These are phyloP conservation scores for Cylloceria caligata DNA, from an alignment of 2,888 invertebrate species.

Conservation along the genomic window DNA sequence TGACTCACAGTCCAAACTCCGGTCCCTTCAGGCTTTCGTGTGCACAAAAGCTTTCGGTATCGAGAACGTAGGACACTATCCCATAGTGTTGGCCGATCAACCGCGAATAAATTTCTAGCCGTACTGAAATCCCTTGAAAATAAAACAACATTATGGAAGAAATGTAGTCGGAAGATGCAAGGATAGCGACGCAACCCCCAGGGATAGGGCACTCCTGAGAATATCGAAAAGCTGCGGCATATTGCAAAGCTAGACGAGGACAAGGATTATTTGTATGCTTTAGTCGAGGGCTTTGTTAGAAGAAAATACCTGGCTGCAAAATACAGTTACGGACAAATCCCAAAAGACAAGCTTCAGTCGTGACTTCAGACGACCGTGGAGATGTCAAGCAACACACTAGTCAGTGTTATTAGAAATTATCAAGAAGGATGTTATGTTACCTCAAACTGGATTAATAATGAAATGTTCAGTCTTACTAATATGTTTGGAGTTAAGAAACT, in stretches of 20 bases:
- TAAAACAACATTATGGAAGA: conserved; percentile 12
- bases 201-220: not conserved
- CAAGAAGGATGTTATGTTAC: not conserved
- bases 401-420: not conserved
- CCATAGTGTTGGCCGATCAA: conserved; percentile 35
- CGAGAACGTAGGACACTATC: conserved; percentile 10
- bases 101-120: conserved; percentile 52
- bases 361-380: not conserved
- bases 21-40: conserved; percentile 42
- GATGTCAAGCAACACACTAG: not conserved
- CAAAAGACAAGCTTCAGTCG: not conserved
- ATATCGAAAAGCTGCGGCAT: conserved; percentile 3
- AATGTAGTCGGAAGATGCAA: conserved; percentile 9
- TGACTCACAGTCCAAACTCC: conserved; percentile 10
- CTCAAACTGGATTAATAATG: no score
- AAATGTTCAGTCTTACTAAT: not conserved
- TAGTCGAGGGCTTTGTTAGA: not conserved
- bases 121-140: conserved; percentile 35
- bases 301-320: not conserved
- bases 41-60: conserved; percentile 45
- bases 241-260: conserved; percentile 19
- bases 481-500: not conserved
- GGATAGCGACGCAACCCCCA: not conserved
- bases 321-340: not conserved
- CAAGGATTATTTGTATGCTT: conserved; percentile 23